Evolutionary conservation across 2,797 vertebrate species (phyloP).

Genomic region (Poecile montanus): DNA sequence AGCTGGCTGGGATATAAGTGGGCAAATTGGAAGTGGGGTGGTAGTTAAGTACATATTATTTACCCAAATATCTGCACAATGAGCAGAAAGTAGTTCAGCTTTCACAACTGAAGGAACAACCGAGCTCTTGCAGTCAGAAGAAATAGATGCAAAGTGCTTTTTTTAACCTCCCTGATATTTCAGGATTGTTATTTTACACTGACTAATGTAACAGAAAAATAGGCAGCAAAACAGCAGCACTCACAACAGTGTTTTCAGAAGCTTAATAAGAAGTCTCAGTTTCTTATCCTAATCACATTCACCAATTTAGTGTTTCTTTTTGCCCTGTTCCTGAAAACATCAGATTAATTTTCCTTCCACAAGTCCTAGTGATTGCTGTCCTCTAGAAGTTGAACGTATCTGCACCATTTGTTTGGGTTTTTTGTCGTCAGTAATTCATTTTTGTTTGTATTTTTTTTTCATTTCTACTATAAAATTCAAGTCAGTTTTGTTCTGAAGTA

Average conservation of each 20-base stretch:
- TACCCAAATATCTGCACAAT: background rate
- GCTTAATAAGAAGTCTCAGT: background rate
- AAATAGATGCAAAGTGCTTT: background rate
- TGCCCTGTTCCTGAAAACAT: background rate
- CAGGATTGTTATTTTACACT: background rate
- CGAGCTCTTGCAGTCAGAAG: background rate
- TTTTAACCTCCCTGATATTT: background rate
- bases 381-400: accelerated
- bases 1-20: background rate
- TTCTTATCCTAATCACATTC: background rate
- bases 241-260: background rate
- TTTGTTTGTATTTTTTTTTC: background rate
- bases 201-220: background rate
- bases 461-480: background rate
- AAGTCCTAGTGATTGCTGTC: background rate
- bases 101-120: background rate
- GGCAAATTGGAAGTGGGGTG: background rate
- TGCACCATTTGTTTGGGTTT: background rate
- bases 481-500: background rate
- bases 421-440: background rate
- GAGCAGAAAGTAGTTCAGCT: background rate
- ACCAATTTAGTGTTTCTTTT: background rate
- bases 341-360: background rate
- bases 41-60: background rate
- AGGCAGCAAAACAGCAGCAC: background rate